Evolutionary conservation across 2,888 invertebrate genomes (phyloP).

Genomic region (Drosophila borborema): DNA sequence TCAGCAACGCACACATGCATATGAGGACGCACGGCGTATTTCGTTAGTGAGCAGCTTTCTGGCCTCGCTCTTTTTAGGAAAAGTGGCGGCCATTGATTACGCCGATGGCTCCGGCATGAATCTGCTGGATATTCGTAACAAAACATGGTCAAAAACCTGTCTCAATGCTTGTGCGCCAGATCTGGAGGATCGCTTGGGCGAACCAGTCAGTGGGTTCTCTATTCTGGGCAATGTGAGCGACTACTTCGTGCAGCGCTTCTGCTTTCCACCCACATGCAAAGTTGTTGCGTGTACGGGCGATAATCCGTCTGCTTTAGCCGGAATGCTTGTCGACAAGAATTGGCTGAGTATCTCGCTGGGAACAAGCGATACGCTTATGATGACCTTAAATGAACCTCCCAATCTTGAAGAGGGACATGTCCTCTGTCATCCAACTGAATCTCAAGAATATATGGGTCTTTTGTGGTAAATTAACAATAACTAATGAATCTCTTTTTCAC

Average conservation of each 20-base stretch:
- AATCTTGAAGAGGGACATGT: constrained; percentile 92
- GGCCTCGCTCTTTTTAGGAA: constrained; percentile 94
- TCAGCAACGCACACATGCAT: constrained; percentile 89
- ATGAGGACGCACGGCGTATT: constrained; percentile 92
- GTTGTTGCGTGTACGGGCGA: constrained; percentile 97
- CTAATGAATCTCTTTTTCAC: background rate
- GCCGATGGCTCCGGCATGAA: constrained; percentile 99
- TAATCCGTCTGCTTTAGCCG: constrained; percentile 94
- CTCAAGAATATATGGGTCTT: constrained; percentile 93
- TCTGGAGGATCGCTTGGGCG: constrained; percentile 90
- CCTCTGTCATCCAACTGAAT: constrained; percentile 93
- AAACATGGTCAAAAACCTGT: constrained; percentile 91
- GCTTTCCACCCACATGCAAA: constrained; percentile 92
- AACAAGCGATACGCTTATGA: constrained; percentile 96
- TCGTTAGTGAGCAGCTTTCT: constrained; percentile 97
- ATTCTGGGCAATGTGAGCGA: constrained; percentile 90
- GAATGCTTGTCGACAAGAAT: constrained; percentile 92
- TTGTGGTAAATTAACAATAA: constrained; percentile 88
- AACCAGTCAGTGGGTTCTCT: constrained; percentile 89
- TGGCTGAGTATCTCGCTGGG: constrained; percentile 96
- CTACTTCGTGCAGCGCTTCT: constrained; percentile 95
- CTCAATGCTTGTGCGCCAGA: constrained; percentile 92
- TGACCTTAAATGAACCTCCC: constrained; percentile 90
- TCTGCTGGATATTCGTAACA: constrained; percentile 92
- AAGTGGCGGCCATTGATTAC: constrained; percentile 95